These are phyloP conservation scores for Cotesia typhae DNA, from an alignment of 1,140 invertebrate species.

Conservation along the genomic window DNA sequence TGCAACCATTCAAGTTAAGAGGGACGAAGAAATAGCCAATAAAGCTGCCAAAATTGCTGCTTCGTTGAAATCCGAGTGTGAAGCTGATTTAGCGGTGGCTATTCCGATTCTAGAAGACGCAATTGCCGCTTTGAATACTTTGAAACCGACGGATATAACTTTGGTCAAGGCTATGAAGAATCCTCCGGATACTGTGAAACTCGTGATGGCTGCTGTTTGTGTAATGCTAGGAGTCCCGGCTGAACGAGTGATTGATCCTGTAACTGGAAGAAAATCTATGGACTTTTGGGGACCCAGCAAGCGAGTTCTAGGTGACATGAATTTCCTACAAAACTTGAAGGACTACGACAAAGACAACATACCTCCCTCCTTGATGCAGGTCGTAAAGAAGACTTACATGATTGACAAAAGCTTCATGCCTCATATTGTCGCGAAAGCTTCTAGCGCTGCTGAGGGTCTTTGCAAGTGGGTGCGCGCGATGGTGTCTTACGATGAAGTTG, in stretches of 20 bases:
- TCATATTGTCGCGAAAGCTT: constrained; percentile 75
- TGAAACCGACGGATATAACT: constrained; percentile 81
- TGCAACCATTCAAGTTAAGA: constrained; percentile 71
- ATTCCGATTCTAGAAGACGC: constrained; percentile 74
- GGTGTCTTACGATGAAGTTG: constrained; percentile 77
- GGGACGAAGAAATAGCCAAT: constrained; percentile 75
- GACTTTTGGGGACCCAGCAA: constrained; percentile 82
- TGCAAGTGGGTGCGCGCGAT: constrained; percentile 80
- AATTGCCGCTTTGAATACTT: constrained; percentile 74
- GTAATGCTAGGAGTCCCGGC: constrained; percentile 76
- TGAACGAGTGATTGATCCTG: constrained; percentile 70
- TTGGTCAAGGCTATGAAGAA: constrained; percentile 85
- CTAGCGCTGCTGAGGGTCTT: constrained; percentile 75
- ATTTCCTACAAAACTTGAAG: constrained; percentile 73
- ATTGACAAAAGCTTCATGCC: constrained; percentile 75
- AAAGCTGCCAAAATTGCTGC: constrained; percentile 73
- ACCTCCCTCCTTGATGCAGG: constrained; percentile 69
- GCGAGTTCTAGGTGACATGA: constrained; percentile 76
- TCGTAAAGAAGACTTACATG: constrained; percentile 74
- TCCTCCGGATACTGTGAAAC: constrained; percentile 78
- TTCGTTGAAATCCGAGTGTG: constrained; percentile 74
- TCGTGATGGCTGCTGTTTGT: constrained; percentile 81
- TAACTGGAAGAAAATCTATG: constrained; percentile 70
- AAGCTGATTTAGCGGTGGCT: constrained; percentile 75
- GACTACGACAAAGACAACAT: constrained; percentile 81